Evolutionary conservation across 2,797 vertebrate species (phyloP), one percentile per base, ranked within the genome.

Genomic region (Phalloptychus januarius): DNA sequence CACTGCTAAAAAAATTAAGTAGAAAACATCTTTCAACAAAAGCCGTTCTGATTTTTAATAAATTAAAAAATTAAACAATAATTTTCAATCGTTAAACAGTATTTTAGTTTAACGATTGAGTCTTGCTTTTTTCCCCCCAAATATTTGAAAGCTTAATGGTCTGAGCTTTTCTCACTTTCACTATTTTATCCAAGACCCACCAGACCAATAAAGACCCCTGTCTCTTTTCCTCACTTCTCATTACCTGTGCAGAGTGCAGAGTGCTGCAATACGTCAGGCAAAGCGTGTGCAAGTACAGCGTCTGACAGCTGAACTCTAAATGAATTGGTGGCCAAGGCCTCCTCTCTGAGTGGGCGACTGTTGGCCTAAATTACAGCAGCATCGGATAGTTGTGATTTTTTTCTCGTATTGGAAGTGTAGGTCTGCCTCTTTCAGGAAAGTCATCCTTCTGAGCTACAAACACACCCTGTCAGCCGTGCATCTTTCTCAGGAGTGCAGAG

Each of bases 221-320:
- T 54, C 54, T 70, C 20, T 11, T 48, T 45, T 33, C 50, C 76
- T 65, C 69, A 71, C 63, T 77, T 79, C 84, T 89, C 82, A 91
- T 91, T 93, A 93, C 83, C 81, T 81, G 87, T 48, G 75, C 76
- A 87, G 88, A 89, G 80, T 86, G 90, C 89, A 84, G 73, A 81
- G 61, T 80, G 5, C 85, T 79, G 91, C 92, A 92, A 71, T 88
- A 77, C 91, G 83, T 90, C 89, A 90, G 81, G 18, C 40, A 48
- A 54, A 71, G 75, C 75, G 77, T 71, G 78, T 67, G 79, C 52
- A 50, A 42, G 11, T 23, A 42, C 23, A 15, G n/a, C 71, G 79
- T 81, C 83, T 84, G 7, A 83, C 82, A 87, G 85, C 82, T 89
- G 88, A 92, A 88, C 85, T 91, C 79, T 85, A 82, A 90, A 84